Conservation (phyloP, 2,797 vertebrate species). For the Ceyx erithaca region DNA sequence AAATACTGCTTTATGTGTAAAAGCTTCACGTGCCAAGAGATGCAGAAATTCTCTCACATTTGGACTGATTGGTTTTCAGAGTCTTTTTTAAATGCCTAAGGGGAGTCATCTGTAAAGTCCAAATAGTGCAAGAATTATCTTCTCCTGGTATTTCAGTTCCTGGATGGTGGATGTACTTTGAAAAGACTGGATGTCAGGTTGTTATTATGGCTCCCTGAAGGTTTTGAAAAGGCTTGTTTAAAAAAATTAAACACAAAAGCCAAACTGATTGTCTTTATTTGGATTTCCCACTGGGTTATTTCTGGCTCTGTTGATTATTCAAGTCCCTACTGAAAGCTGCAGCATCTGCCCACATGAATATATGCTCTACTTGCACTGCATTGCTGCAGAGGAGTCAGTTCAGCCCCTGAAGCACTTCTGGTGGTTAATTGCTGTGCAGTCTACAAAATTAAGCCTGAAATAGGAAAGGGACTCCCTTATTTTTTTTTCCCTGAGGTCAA, state of each 20-base stretch:
- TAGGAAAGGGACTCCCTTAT: not conserved
- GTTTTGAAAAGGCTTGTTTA: not conserved
- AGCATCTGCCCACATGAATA: not conserved
- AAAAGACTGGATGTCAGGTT: not conserved
- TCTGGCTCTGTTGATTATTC: conserved; percentile 11
- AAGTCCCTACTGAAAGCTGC: not conserved
- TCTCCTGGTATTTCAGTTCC: not conserved
- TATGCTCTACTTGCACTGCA: not conserved
- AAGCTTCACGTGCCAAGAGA: not conserved
- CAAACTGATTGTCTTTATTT: conserved; percentile 21
- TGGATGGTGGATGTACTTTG: not conserved
- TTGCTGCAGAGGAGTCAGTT: not conserved
- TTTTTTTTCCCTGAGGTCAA: not conserved
- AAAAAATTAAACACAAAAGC: not conserved
- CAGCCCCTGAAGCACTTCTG: not conserved
- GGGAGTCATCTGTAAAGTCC: not conserved
- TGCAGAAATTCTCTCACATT: not conserved
- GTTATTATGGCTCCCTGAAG: not conserved
- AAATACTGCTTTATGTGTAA: not conserved
- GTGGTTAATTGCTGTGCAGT: not conserved
- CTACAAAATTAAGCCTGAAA: not conserved
- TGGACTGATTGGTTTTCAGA: not conserved
- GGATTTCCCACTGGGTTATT: conserved; percentile 13
- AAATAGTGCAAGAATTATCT: not conserved
- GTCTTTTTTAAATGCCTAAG: not conserved